phyloP scores from a whole-genome alignment of 2,113 vertebrate species.

The Grantiella picta region DNA sequence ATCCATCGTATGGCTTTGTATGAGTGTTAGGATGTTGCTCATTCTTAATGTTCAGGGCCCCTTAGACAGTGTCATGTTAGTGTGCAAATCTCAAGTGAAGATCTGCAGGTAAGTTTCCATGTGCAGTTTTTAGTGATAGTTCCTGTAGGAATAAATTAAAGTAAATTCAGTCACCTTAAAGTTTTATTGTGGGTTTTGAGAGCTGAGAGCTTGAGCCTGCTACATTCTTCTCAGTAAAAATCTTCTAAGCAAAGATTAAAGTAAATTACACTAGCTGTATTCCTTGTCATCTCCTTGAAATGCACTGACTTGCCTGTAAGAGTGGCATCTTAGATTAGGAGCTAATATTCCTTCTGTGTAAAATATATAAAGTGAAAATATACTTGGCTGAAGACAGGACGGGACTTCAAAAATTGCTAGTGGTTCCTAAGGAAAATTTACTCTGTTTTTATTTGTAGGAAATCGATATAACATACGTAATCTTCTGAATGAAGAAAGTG shows the following conservation, averaged over 20 bases:
- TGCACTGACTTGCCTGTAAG: neutral
- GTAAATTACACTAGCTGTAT: neutral
- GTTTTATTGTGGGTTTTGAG: neutral
- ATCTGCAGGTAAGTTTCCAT: neutral
- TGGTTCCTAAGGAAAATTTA: neutral
- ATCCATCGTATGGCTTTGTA: neutral
- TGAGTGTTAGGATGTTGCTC: neutral
- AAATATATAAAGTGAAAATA: neutral
- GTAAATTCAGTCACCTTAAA: neutral
- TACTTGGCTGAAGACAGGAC: neutral
- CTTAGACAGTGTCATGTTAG: neutral
- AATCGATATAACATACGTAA: slow-evolving; percentile 77
- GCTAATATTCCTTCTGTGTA: neutral
- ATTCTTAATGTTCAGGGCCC: neutral
- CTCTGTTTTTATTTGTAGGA: slow-evolving; percentile 63
- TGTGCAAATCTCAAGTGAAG: neutral
- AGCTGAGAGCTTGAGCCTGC: neutral
- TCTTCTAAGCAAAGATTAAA: neutral
- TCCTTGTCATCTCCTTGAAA: neutral
- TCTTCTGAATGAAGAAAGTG: slow-evolving; percentile 68
- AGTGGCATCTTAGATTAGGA: neutral
- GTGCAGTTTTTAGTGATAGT: neutral
- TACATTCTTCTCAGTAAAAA: neutral
- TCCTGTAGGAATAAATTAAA: neutral
- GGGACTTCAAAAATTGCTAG: neutral